Evolutionary conservation across 35 echinoderm and acorn worm genomes (phyloP).

Genomic region (Nesometra sesokonis): DNA sequence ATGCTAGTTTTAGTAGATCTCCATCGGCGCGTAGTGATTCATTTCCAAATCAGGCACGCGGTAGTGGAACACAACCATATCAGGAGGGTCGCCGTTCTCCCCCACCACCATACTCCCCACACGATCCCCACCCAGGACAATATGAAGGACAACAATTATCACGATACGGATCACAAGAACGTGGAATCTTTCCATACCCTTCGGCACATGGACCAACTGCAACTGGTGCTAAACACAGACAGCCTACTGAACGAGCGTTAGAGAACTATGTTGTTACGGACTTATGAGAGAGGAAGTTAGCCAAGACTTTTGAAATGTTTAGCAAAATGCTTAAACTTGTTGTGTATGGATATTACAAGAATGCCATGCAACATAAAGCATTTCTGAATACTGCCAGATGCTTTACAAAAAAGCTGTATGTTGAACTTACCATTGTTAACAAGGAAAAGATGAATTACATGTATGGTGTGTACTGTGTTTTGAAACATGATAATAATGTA

Average conservation of each 20-base stretch:
- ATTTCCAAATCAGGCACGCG: not conserved
- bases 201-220: constrained; percentile 14
- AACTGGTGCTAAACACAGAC: not conserved
- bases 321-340: no score
- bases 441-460: no score
- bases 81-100: constrained; percentile 26
- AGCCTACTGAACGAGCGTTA: constrained; percentile 2
- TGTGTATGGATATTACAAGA: no score
- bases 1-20: constrained; percentile 2
- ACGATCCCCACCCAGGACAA: constrained; percentile 43
- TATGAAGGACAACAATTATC: not conserved
- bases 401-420: no score
- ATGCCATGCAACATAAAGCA: no score
- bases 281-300: no score
- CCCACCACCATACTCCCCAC: constrained; percentile 80
- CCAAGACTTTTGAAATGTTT: no score
- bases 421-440: no score
- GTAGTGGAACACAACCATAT: not conserved
- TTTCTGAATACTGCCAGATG: no score
- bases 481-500: no score
- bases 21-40: not conserved
- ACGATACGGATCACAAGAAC: not conserved
- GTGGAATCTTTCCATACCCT: constrained; percentile 31
- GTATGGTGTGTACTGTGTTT: no score
- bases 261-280: constrained; percentile 42